Evolutionary conservation across 2,888 invertebrate genomes (phyloP).

Genomic region (Serrognathus titanus): DNA sequence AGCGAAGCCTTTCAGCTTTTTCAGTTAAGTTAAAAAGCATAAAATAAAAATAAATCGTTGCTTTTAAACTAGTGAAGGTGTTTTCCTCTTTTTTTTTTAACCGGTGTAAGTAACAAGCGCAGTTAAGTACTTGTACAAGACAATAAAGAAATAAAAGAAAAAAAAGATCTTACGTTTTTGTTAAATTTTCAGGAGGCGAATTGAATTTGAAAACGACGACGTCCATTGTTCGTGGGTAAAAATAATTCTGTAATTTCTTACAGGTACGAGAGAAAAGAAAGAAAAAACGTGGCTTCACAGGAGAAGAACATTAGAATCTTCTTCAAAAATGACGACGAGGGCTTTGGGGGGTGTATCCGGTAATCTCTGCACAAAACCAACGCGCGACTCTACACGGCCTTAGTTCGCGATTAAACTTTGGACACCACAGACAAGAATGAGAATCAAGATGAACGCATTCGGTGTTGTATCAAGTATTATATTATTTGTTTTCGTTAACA

Average conservation of each 20-base stretch:
- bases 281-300: conserved; percentile 12
- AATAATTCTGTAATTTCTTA: conserved; percentile 13
- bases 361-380: conserved; percentile 39
- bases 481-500: conserved; percentile 24
- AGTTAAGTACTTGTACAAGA: no score
- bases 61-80: no score
- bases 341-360: conserved; percentile 37
- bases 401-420: conserved; percentile 32
- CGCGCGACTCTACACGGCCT: conserved; percentile 33
- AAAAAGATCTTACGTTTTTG: no score
- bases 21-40: no score
- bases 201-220: no score
- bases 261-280: conserved; percentile 10
- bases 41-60: no score
- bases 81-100: no score
- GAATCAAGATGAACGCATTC: conserved; percentile 30
- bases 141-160: no score
- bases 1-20: no score
- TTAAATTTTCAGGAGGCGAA: no score
- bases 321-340: conserved; percentile 16
- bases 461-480: conserved; percentile 28
- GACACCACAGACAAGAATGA: conserved; percentile 12
- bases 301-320: conserved; percentile 17
- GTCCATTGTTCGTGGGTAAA: conserved; percentile 9
- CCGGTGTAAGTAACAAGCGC: no score